phyloP scores from a whole-genome alignment of 2,888 invertebrate genomes.

The Nomada fucata region DNA sequence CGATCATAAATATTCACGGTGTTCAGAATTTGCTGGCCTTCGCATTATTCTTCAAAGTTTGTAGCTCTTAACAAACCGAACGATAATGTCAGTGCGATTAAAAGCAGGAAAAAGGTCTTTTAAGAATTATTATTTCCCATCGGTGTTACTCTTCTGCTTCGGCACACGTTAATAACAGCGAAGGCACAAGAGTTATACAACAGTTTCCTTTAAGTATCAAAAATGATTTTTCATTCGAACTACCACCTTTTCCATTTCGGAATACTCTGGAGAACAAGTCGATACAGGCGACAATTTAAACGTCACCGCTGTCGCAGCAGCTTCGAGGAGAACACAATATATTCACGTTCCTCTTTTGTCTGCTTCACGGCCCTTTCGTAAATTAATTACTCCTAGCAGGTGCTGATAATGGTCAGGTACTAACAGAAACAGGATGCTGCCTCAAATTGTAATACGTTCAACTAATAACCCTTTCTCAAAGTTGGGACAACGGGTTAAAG shows the following conservation, averaged over 20 bases:
- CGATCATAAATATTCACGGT: too few relatives aligned
- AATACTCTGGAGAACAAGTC: background rate
- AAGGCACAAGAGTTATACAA: too few relatives aligned
- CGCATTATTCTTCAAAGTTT: too few relatives aligned
- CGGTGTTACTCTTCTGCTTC: too few relatives aligned
- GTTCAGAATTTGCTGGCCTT: too few relatives aligned
- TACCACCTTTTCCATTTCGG: background rate
- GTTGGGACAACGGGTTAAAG: slow-evolving; percentile 44
- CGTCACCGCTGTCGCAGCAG: background rate
- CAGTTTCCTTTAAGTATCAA: background rate
- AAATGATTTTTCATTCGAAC: background rate
- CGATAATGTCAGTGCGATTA: too few relatives aligned
- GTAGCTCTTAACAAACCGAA: too few relatives aligned
- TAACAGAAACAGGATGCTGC: slow-evolving; percentile 38
- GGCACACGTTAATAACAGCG: too few relatives aligned
- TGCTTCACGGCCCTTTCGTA: background rate
- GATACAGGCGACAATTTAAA: background rate
- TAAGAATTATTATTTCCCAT: too few relatives aligned
- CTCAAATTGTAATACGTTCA: slow-evolving; percentile 41
- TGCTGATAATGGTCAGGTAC: slow-evolving; percentile 25
- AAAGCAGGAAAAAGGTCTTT: too few relatives aligned
- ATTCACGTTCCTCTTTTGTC: background rate
- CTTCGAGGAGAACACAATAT: background rate
- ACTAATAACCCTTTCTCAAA: slow-evolving; percentile 32
- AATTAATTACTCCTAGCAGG: slow-evolving; percentile 30